Evolutionary conservation across 2,888 invertebrate genomes (phyloP).

Genomic region (Amiota communis): DNA sequence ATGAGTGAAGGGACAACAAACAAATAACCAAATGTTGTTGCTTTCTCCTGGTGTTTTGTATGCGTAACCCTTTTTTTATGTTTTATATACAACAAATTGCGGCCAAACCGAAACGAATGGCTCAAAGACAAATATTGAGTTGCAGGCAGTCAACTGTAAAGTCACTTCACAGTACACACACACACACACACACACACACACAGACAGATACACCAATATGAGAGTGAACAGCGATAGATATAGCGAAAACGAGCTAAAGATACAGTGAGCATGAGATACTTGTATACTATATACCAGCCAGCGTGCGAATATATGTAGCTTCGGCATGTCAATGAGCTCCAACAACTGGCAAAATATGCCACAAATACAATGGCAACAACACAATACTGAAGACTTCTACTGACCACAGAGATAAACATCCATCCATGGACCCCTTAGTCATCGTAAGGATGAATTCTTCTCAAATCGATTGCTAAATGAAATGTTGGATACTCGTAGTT

Average conservation of each 20-base stretch:
- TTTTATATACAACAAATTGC: constrained; percentile 18
- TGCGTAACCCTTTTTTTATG: constrained; percentile 27
- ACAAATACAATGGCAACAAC: neutral
- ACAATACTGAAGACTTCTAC: neutral
- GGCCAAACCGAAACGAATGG: constrained; percentile 32
- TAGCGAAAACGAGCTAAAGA: too few species aligned
- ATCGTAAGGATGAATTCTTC: too few species aligned
- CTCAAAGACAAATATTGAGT: constrained; percentile 59
- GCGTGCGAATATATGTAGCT: constrained; percentile 21
- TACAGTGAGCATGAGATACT: too few species aligned
- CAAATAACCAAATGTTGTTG: neutral
- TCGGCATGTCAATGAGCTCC: constrained; percentile 2
- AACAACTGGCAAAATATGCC: constrained; percentile 26
- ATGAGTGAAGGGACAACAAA: neutral
- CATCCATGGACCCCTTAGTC: neutral
- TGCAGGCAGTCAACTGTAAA: constrained; percentile 63
- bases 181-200: constrained; percentile 33
- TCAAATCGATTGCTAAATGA: too few species aligned
- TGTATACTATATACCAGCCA: too few species aligned
- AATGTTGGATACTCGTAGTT: neutral
- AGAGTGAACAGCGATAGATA: constrained; percentile 34
- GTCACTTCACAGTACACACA: constrained; percentile 51
- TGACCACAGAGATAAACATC: constrained; percentile 14
- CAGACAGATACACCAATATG: constrained; percentile 39
- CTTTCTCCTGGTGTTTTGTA: too few species aligned